Evolutionary conservation across 2,113 vertebrate genomes (phyloP), one percentile per base, ranked within the genome.

Genomic region (Erpornis zantholeuca): DNA sequence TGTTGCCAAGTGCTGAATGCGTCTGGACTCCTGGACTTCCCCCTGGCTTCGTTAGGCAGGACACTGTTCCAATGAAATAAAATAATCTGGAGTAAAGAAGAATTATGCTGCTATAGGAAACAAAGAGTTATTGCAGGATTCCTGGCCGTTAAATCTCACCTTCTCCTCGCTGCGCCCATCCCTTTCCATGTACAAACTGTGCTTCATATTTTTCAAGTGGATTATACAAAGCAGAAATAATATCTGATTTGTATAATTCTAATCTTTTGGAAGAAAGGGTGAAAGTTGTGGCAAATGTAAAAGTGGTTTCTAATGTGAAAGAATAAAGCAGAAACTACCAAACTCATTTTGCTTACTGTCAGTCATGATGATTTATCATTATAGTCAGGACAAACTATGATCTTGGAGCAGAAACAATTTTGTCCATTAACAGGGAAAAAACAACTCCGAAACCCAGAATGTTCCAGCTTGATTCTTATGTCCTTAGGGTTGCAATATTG

Each of bases 401-500:
- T 98, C 94, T 97, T 52, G 17, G 84, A 94, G 95, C 92, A 97
- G 97, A 96, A 98, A 97, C 94, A 97, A 96, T 97, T 98, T 97
- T 97, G 96, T 91, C 96, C 83, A 93, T 95, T 97, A 97, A 96
- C 85, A 96, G 61, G 64, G 76, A 86, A 76, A 89, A 93, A 90
- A 24, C 28, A 84, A 13, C n/a, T 61, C 57, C 36, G 8, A 88
- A 96, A 11, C 69, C 2, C 88, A 96, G 92, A 98, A 96, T 97
- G 96, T 97, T 98, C 96, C 90, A 91, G 93, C 95, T 97, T 96
- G 94, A 93, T 96, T 97, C 96, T 97, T 98, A 94, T 97, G 95
- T 98, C 95, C 97, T 97, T 98, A 96, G 97, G 97, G 96, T 97
- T 97, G 93, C 87, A 94, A 96, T 98, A 98, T 97, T 98, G 97